phyloP scores from a whole-genome alignment of 2,797 vertebrate species.

The Siniperca undulata region DNA sequence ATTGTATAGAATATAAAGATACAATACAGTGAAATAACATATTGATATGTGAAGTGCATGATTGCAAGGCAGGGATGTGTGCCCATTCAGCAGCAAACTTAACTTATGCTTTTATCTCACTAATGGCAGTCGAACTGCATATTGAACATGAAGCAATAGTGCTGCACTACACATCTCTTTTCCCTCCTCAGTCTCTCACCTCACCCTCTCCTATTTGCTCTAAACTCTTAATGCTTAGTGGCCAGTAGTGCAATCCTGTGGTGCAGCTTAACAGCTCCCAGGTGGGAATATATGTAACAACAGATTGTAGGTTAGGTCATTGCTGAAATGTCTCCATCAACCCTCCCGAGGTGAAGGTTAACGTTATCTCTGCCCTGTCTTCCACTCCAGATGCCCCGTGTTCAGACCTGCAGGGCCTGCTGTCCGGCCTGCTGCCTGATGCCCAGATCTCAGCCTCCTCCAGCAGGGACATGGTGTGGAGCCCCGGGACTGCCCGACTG shows the following conservation, averaged over 20 bases:
- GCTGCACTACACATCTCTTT: slow-evolving; percentile 13
- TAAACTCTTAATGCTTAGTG: slow-evolving; percentile 60
- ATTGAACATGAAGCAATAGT: slow-evolving; percentile 37
- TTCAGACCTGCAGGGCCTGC: slow-evolving; percentile 94
- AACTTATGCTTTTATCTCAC: slow-evolving; percentile 51
- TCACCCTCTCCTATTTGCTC: slow-evolving; percentile 33
- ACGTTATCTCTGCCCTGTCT: slow-evolving; percentile 30
- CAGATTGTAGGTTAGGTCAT: slow-evolving; percentile 28
- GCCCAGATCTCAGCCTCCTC: slow-evolving; percentile 95
- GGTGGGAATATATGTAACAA: slow-evolving; percentile 62
- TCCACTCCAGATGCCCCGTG: slow-evolving; percentile 90
- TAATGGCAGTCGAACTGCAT: slow-evolving; percentile 59
- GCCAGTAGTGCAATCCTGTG: slow-evolving; percentile 56
- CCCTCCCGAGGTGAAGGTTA: slow-evolving; percentile 28
- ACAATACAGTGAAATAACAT: slow-evolving; percentile 12
- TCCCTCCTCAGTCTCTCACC: slow-evolving; percentile 1
- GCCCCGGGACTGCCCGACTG: slow-evolving; percentile 89
- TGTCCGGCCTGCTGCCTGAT: slow-evolving; percentile 94
- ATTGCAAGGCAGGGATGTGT: slow-evolving; percentile 36
- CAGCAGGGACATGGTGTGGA: slow-evolving; percentile 93
- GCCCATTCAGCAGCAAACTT: slow-evolving; percentile 18
- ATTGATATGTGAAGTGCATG: slow-evolving; percentile 40
- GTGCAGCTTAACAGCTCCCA: slow-evolving; percentile 68
- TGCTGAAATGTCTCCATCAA: slow-evolving; percentile 17
- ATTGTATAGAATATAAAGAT: slow-evolving; percentile 26